Evolutionary conservation across 2,797 vertebrate species (phyloP), one percentile per base, ranked within the genome.

Genomic region (Onychomys arenicola): DNA sequence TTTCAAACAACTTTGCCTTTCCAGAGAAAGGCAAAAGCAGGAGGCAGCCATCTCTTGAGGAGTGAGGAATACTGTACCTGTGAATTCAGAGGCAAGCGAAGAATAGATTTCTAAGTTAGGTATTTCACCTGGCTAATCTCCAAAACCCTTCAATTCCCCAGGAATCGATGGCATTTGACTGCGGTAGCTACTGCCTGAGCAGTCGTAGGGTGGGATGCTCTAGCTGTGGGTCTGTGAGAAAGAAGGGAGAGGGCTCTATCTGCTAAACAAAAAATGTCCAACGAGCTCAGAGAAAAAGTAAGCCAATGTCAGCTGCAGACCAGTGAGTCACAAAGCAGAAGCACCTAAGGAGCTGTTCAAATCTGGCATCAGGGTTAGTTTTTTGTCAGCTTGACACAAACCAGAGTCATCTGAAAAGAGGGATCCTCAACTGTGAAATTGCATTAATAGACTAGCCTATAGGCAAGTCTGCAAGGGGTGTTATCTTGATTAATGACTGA

Each of bases 1-100:
- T 57, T 90, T 85, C 75, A 84, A 85, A 43, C 49, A 69, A 37
- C 55, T 76, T 90, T 57, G 81, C 14, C 57, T 76, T 57, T 43
- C 13, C 55, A 90, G 57, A 84, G 71, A 85, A 88, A 88, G 43
- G 49, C 5, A 49, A 95, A 94, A 63, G 10, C 8, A 59, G n/a
- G 65, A 75, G n/a, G 49, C 12, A 37, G 29, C 16, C 6, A 34
- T 37, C 71, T 86, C 55, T 55, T 55, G 40, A 93, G 87, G 59
- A 77, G 67, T 0, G 17, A 78, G 13, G 25, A 12, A 14, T 2
- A 6, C 52, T 0, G 0, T 43, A 13, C 3, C 11, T 67, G 13
- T 12, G 43, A 78, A 13, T 57, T 25, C 34, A 49, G 16, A 25
- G 57, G 16, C 21, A 43, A 85, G 55, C 0, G 11, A 84, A 76